phyloP scores from a whole-genome alignment of 2,113 vertebrate species.

The Odocoileus virginianus region DNA sequence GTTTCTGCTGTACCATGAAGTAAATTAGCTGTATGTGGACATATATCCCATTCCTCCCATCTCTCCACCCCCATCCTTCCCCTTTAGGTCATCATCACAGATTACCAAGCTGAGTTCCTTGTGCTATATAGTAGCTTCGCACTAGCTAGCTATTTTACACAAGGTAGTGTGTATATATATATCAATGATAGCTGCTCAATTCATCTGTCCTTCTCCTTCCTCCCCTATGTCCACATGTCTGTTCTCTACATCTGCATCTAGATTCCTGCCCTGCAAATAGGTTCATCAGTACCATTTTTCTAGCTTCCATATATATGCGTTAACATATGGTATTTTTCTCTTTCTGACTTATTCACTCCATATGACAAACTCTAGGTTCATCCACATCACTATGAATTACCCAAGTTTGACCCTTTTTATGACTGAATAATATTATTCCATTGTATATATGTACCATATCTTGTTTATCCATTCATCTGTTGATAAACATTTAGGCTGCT shows the following conservation, averaged over 20 bases:
- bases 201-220: background rate
- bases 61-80: background rate
- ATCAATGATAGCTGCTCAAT: background rate
- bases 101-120: background rate
- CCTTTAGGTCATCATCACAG: background rate
- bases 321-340: background rate
- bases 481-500: background rate
- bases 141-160: background rate
- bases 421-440: background rate
- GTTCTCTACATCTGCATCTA: background rate
- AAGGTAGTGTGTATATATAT: background rate
- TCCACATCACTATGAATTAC: background rate
- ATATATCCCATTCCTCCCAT: background rate
- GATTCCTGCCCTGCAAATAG: background rate
- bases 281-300: background rate
- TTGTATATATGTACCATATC: background rate
- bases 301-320: background rate
- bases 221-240: background rate
- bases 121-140: background rate
- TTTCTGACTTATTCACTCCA: background rate
- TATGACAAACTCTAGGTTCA: background rate
- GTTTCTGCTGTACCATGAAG: background rate
- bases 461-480: background rate
- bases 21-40: background rate
- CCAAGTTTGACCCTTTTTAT: background rate